Evolutionary conservation across 2,113 vertebrate species (phyloP).

Genomic region (Grallaria varia): DNA sequence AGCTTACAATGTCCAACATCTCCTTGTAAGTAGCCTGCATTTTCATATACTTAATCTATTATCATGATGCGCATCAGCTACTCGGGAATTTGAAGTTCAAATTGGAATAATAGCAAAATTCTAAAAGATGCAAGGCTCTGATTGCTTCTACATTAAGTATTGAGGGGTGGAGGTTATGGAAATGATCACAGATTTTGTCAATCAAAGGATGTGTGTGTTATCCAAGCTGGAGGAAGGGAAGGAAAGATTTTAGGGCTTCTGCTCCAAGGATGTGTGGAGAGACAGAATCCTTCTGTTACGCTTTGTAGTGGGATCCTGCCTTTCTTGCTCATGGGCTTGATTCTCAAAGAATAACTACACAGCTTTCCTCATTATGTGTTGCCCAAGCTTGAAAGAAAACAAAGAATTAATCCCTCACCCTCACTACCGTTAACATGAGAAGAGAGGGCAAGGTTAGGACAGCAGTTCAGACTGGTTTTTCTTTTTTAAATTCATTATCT

Average conservation of each 20-base stretch:
- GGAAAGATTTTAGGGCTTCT: neutral
- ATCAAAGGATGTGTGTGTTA: neutral
- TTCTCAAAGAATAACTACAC: neutral
- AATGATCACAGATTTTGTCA: neutral
- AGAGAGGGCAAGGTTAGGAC: neutral
- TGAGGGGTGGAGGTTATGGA: neutral
- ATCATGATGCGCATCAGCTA: neutral
- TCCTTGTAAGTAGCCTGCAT: neutral
- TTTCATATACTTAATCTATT: neutral
- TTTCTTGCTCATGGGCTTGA: neutral
- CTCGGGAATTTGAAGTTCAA: neutral
- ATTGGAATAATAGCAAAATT: neutral
- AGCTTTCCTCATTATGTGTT: neutral
- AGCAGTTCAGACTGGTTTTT: neutral
- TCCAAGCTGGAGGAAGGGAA: neutral
- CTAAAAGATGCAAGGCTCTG: neutral
- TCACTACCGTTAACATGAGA: neutral
- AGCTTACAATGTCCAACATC: neutral
- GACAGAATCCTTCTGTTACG: neutral
- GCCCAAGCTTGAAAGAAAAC: neutral
- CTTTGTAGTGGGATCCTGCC: neutral
- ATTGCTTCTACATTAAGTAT: neutral
- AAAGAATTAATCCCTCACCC: neutral
- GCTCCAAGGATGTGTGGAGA: neutral
- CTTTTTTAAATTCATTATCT: neutral